Conservation (phyloP, 2,113 vertebrate genomes). For the Cynocephalus volans region DNA sequence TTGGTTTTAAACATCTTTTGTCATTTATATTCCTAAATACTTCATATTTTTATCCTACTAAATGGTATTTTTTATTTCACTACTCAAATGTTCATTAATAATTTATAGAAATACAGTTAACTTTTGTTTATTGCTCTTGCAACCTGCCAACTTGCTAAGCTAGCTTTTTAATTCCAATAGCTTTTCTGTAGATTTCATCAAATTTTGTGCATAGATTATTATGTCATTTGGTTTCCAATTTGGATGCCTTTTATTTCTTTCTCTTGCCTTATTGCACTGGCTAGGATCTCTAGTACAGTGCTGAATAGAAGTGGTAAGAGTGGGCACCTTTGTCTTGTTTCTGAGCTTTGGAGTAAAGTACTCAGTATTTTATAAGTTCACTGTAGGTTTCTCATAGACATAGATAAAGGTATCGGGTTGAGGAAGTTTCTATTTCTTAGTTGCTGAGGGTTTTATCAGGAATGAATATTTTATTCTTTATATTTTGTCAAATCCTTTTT, state of each 20-base stretch:
- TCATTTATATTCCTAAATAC: slow-evolving; percentile 14
- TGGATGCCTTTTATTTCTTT: neutral
- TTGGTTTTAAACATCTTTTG: neutral
- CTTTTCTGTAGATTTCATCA: neutral
- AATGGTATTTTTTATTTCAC: slow-evolving; percentile 26
- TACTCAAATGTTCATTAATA: neutral
- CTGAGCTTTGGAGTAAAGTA: neutral
- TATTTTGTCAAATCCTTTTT: slow-evolving; percentile 36
- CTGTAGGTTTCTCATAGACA: neutral
- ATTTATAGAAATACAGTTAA: neutral
- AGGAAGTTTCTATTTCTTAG: neutral
- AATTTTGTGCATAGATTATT: neutral
- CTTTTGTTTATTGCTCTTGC: slow-evolving; percentile 1
- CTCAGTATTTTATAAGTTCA: neutral
- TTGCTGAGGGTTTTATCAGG: neutral
- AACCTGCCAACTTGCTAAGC: neutral
- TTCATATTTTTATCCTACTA: neutral
- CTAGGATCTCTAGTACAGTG: neutral
- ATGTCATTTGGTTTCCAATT: neutral
- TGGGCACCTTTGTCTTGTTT: neutral
- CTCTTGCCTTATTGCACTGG: neutral
- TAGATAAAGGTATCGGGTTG: neutral
- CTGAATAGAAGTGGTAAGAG: neutral
- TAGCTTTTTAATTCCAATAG: neutral
- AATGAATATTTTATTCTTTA: neutral